A percentile compares a stretch with the other conserved stretches of the same genome.
These are phyloP conservation scores for Ophiothrix spiculata DNA, from an alignment of 35 echinoderm and acorn worm genomes.

Conservation along the genomic window DNA sequence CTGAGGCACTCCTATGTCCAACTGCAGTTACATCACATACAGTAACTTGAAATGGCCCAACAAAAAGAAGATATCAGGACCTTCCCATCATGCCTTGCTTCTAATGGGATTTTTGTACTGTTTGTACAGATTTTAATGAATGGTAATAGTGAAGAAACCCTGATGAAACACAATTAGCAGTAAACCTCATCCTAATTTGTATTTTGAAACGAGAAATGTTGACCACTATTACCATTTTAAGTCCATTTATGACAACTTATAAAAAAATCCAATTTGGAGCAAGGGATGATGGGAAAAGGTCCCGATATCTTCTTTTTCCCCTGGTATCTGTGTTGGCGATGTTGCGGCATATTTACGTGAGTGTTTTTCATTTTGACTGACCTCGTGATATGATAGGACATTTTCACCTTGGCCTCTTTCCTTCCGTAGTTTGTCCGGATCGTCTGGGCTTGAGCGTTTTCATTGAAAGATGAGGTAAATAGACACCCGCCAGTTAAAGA, in stretches of 20 bases:
- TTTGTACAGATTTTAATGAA: too few species aligned
- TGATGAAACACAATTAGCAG: too few species aligned
- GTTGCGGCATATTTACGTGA: neutral
- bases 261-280: too few species aligned
- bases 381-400: neutral
- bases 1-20: neutral
- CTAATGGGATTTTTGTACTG: neutral
- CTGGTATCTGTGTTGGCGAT: too few species aligned
- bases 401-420: conserved; percentile 3
- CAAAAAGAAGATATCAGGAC: too few species aligned
- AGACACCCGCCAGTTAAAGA: neutral
- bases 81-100: neutral
- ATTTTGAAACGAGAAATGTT: too few species aligned
- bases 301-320: too few species aligned
- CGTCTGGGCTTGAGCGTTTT: neutral
- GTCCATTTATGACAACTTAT: too few species aligned
- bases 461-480: neutral
- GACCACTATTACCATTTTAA: too few species aligned
- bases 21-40: neutral
- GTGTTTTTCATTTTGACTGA: neutral
- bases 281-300: too few species aligned
- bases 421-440: neutral
- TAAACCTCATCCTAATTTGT: too few species aligned
- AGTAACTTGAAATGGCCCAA: conserved; percentile 3
- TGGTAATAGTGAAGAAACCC: too few species aligned